These are phyloP conservation scores for Pithecia hirsuta DNA, from an alignment of 2,797 vertebrate species.

Conservation along the genomic window DNA sequence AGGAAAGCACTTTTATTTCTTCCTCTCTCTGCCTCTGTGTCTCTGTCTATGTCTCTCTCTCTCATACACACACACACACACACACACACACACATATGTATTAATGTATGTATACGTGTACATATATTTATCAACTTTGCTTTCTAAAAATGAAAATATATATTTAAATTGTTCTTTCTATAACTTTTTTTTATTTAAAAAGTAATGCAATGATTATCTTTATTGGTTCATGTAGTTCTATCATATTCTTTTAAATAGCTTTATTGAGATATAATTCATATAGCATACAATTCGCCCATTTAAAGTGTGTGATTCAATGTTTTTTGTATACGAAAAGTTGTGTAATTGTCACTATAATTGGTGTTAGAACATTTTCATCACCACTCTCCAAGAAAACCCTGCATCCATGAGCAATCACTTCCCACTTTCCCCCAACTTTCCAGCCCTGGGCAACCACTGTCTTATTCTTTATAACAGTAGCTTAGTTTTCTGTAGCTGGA, in stretches of 20 bases:
- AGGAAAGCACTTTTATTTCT: background rate
- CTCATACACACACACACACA: background rate
- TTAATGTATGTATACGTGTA: background rate
- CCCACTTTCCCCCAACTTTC: background rate
- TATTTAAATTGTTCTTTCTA: background rate
- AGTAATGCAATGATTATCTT: background rate
- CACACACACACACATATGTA: background rate
- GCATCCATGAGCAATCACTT: background rate
- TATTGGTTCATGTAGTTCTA: background rate
- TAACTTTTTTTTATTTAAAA: background rate
- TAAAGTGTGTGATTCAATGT: background rate
- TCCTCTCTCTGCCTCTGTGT: background rate
- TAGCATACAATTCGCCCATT: background rate
- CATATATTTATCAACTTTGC: background rate
- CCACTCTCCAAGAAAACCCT: background rate
- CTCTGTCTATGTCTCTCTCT: background rate
- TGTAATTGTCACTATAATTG: background rate
- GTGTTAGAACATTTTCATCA: background rate
- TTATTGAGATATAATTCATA: background rate
- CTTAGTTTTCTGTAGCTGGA: constrained; percentile 35
- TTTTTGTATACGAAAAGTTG: background rate
- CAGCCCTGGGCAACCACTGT: background rate
- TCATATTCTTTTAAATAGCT: background rate
- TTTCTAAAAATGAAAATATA: background rate
- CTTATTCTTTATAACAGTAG: background rate